phyloP scores from a whole-genome alignment of 2,888 invertebrate species.

The Ypsolopha scabrella region DNA sequence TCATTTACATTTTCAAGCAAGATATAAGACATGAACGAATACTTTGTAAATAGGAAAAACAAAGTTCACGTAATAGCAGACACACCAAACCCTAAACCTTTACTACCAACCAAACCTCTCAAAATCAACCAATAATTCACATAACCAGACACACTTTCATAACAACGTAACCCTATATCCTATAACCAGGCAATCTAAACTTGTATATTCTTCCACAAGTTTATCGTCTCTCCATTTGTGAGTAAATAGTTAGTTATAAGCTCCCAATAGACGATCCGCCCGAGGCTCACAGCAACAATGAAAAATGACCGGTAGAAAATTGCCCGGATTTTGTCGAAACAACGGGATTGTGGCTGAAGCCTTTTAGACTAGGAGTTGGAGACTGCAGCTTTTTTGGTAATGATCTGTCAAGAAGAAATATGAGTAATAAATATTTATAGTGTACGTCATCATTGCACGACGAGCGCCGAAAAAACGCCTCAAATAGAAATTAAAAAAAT shows the following conservation, averaged over 20 bases:
- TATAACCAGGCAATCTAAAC: background rate
- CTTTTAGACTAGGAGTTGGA: background rate
- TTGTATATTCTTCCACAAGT: background rate
- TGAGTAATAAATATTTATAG: too few relatives aligned
- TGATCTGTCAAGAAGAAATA: too few relatives aligned
- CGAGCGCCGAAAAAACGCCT: background rate
- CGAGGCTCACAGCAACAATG: constrained; percentile 37
- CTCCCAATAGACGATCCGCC: constrained; percentile 1
- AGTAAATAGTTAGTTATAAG: constrained; percentile 4
- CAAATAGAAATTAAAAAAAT: background rate
- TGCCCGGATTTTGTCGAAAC: constrained; percentile 42
- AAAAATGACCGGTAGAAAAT: constrained; percentile 68
- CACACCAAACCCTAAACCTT: too few relatives aligned
- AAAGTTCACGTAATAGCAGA: too few relatives aligned
- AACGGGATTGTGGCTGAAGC: background rate
- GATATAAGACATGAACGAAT: too few relatives aligned
- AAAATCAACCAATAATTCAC: too few relatives aligned
- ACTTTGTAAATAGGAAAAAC: too few relatives aligned
- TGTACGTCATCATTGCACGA: too few relatives aligned
- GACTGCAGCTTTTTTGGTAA: background rate
- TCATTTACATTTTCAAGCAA: too few relatives aligned
- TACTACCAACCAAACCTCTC: too few relatives aligned
- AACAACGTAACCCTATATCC: too few relatives aligned
- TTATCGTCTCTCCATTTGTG: constrained; percentile 1
- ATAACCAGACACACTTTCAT: too few relatives aligned